A percentile compares a stretch with the other conserved stretches of the same genome.
phyloP scores from a whole-genome alignment of 2,888 invertebrate genomes.

The Oxycera nigricornis region DNA sequence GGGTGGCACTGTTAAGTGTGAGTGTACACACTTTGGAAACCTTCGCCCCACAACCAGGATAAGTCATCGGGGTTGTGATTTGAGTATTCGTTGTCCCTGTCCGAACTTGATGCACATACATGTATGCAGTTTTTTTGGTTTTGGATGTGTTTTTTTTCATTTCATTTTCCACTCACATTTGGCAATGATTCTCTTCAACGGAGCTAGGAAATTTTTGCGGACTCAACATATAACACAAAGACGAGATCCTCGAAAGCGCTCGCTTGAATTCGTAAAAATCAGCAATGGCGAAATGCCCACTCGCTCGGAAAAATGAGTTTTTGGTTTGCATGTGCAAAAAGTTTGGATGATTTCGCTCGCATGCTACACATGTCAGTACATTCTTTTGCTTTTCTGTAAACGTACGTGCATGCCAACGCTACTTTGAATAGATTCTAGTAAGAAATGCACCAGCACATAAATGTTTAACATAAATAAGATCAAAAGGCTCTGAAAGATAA shows the following conservation, averaged over 20 bases:
- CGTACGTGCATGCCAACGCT: no score
- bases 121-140: neutral
- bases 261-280: neutral
- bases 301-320: neutral
- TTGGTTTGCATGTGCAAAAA: neutral
- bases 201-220: neutral
- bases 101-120: neutral
- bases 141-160: neutral
- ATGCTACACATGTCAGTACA: no score
- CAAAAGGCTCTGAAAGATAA: no score
- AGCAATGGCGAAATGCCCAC: neutral
- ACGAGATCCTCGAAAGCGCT: neutral
- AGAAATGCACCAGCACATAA: no score
- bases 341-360: neutral
- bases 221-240: neutral
- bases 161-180: neutral
- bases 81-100: neutral
- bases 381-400: no score
- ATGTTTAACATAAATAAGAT: no score
- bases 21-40: neutral
- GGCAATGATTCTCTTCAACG: neutral
- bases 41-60: neutral
- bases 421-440: no score
- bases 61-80: neutral
- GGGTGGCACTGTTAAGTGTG: neutral